Conservation (phyloP, 1,140 invertebrate genomes). For the Tetraneura akinire region DNA sequence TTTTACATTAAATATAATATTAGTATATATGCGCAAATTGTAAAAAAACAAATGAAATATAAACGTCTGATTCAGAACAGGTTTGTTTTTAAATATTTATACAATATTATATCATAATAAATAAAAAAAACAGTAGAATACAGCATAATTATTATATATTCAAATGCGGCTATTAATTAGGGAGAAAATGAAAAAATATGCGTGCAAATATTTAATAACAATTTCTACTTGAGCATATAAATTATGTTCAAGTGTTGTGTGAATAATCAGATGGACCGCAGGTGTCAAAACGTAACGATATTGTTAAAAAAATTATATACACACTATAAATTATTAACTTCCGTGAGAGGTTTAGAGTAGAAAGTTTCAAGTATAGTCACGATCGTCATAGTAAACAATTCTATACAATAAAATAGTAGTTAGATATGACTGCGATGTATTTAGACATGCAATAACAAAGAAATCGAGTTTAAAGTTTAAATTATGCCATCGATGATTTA, state of each 20-base stretch:
- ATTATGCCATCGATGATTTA: no score
- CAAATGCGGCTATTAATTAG: not conserved
- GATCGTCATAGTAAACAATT: slow-evolving; percentile 33
- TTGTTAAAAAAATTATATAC: slow-evolving; percentile 2
- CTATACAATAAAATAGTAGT: not conserved
- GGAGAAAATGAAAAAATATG: not conserved
- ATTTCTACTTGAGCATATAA: slow-evolving; percentile 9
- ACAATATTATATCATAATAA: no score
- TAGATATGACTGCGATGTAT: not conserved
- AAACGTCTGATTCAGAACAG: no score
- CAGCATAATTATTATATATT: no score
- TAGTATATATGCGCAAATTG: no score
- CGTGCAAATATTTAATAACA: not conserved
- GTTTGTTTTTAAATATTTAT: no score
- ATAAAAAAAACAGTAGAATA: no score
- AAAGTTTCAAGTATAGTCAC: slow-evolving; percentile 43
- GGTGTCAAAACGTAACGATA: slow-evolving; percentile 41
- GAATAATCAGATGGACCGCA: slow-evolving; percentile 19
- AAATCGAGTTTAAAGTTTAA: no score
- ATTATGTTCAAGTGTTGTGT: slow-evolving; percentile 4
- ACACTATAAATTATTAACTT: slow-evolving; percentile 12
- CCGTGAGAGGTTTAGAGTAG: slow-evolving; percentile 45
- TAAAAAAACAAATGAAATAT: no score
- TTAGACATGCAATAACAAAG: no score
- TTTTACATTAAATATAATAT: no score